A percentile compares a stretch with the other conserved stretches of the same genome.
Conservation (phyloP, 1,140 invertebrate species). For the Trachymyrmex cornetzi region DNA sequence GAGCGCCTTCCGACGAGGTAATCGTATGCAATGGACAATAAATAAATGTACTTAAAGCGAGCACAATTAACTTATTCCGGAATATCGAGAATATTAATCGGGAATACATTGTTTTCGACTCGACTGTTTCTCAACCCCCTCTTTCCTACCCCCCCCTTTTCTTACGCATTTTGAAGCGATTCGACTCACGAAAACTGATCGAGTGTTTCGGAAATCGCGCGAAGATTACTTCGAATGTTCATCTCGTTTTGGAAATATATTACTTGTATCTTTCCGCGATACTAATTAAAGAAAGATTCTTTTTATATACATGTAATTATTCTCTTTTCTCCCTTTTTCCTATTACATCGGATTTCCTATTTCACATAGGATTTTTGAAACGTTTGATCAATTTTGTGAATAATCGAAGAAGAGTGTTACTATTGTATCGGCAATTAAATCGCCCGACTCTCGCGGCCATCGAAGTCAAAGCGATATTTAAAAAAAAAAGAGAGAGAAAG, state of each 20-base stretch:
- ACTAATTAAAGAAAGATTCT: not conserved
- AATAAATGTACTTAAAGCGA: constrained; percentile 69
- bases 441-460: not conserved
- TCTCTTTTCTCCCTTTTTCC: not conserved
- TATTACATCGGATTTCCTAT: not conserved
- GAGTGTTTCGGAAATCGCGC: not conserved
- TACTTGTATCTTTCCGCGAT: not conserved
- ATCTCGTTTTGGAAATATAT: not conserved
- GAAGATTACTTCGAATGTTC: not conserved
- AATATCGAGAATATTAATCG: constrained; percentile 39
- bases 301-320: not conserved
- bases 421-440: constrained; percentile 41
- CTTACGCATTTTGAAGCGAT: constrained; percentile 6
- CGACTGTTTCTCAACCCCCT: not conserved
- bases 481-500: constrained; percentile 10
- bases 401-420: constrained; percentile 7
- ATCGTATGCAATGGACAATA: constrained; percentile 72
- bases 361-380: constrained; percentile 12
- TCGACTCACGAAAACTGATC: not conserved
- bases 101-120: not conserved
- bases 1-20: constrained; percentile 34
- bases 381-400: constrained; percentile 49
- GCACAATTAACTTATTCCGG: constrained; percentile 44
- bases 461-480: constrained; percentile 38
- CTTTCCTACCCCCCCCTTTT: not conserved